Conservation (phyloP, 2,113 vertebrate genomes). For the rabbit (Oryctolagus cuniculus) region mOryCun1.1 NC_091438.1:85574001-85574500, state of each 20-base stretch:
- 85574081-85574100: constrained; percentile 21
- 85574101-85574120: neutral
- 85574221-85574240: neutral
- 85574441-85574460: neutral
- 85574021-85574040: neutral
- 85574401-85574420: neutral
- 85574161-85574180: fast-evolving
- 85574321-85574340: constrained; percentile 32
- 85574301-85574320: neutral
- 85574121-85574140: too few species aligned
- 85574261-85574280: constrained; percentile 38
- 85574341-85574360: neutral
- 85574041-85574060: neutral
- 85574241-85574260: neutral
- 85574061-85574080: neutral
- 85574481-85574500: constrained; percentile 41
- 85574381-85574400: neutral
- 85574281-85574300: neutral
- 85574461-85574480: neutral
- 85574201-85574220: neutral
- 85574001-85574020: neutral
- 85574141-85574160: neutral
- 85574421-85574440: neutral
- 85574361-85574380: neutral
- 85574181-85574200: neutral